Base-by-base conservation (phyloP, 1,140 invertebrate genomes). In the Philaenus spumarius region DNA sequence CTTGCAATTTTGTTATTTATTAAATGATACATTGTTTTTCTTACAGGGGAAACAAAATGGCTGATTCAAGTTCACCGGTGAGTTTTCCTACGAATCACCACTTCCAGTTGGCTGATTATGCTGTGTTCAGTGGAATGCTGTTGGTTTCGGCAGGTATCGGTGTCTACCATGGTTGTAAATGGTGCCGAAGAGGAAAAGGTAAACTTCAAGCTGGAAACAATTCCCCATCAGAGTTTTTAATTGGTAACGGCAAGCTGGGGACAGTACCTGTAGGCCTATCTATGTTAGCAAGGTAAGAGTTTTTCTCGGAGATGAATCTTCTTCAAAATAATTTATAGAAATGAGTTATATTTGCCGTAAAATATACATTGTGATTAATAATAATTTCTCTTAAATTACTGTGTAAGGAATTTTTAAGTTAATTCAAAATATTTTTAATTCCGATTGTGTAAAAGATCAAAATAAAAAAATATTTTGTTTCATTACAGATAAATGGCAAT, bases 141-240 rank as follows among this genome's bases (percentile, higher is more conserved):
- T 69, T 80, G 0, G 64, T 85, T 0, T 90, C 87, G 6, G 77
- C 85, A 0, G 72, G 82, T 1, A 91, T 92, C 58, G 90, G 90
- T 0, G 70, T 91, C 1, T 91, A 87, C 72, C 89, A 82, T 65
- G 82, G 81, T 87, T 73, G 72, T 50, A 1, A 46, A 11, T 87
- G 83, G 65, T 86, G 83, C 66, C 82, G 84, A 5, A 37, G 22
- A 15, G 73, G 78, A 37, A 67, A 78, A 15, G 86, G 85, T 62
- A 84, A 89, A 66, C 24, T 12, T 11, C 12, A 34, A 26, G 37
- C 46, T 47, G 53, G 37, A 7, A 52, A 50, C 17, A 23, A 53
- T 48, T 26, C 48, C 12, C 58, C 65, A 4, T 58, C 58, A n/a
- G 68, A 73, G 46, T 72, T 72, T 48, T 61, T 73, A 1, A 69